phyloP scores from a whole-genome alignment of 2,888 invertebrate genomes.

The Cinara cedri region DNA sequence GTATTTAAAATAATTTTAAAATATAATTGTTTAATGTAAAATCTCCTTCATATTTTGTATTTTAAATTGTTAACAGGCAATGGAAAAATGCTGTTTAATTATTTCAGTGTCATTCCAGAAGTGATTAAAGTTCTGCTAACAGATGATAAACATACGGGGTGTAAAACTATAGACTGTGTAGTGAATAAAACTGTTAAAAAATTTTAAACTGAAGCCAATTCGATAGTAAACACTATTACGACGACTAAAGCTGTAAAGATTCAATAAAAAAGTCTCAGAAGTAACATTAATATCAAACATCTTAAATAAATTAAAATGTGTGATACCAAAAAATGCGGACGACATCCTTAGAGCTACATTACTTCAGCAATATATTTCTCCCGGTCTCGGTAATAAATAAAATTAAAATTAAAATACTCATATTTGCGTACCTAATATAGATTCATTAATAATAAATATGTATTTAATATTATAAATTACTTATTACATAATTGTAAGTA shows the following conservation, averaged over 20 bases:
- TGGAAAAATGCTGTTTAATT: background rate
- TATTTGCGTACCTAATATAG: background rate
- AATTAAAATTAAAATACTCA: background rate
- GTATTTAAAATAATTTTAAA: too few species aligned
- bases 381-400: slow-evolving; percentile 51
- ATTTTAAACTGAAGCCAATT: background rate
- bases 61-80: background rate
- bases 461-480: too few species aligned
- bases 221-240: background rate
- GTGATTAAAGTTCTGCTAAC: background rate
- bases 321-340: slow-evolving; percentile 57
- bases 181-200: slow-evolving; percentile 12
- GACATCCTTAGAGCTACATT: slow-evolving; percentile 54
- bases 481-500: too few species aligned
- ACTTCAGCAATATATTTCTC: slow-evolving; percentile 58
- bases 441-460: too few species aligned
- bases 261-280: background rate
- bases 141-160: background rate
- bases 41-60: background rate
- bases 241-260: slow-evolving; percentile 22
- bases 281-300: slow-evolving; percentile 12
- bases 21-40: too few species aligned
- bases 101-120: background rate
- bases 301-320: slow-evolving; percentile 55
- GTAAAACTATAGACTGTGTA: background rate